Conservation (phyloP, 2,113 vertebrate species). For the Xenotilapia leptura region DNA sequence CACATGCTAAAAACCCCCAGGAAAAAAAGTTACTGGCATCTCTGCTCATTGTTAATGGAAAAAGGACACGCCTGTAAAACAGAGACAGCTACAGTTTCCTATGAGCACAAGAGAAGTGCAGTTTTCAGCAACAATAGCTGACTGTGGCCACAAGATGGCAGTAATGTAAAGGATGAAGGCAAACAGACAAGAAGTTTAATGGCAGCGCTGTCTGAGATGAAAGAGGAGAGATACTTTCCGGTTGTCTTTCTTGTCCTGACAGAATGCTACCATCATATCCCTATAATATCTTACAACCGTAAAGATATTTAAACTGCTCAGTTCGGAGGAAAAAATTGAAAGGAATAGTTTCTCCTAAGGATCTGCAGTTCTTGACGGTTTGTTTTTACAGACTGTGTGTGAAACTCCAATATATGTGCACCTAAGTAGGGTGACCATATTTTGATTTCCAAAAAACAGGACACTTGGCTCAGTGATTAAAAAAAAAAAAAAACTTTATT, state of each 20-base stretch:
- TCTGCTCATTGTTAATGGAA: background rate
- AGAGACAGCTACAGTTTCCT: background rate
- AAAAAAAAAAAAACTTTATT: too few relatives aligned
- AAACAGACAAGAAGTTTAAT: background rate
- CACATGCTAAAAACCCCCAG: background rate
- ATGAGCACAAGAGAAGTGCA: background rate
- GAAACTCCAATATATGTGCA: background rate
- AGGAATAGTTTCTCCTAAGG: background rate
- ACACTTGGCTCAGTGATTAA: too few relatives aligned
- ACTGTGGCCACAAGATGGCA: background rate
- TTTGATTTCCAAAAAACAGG: too few relatives aligned
- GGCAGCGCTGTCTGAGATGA: background rate
- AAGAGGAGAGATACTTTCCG: background rate
- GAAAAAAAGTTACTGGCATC: background rate
- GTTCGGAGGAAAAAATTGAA: background rate
- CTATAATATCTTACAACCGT: fast-evolving
- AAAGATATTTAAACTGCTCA: background rate
- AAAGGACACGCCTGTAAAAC: background rate
- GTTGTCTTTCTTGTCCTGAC: background rate
- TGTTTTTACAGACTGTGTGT: background rate
- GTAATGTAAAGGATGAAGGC: background rate
- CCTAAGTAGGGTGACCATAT: too few relatives aligned
- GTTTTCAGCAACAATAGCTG: background rate
- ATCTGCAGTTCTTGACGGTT: background rate
- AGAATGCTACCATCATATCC: background rate